Conservation (phyloP, 1,140 invertebrate genomes). For the Antheraea mylitta region DNA sequence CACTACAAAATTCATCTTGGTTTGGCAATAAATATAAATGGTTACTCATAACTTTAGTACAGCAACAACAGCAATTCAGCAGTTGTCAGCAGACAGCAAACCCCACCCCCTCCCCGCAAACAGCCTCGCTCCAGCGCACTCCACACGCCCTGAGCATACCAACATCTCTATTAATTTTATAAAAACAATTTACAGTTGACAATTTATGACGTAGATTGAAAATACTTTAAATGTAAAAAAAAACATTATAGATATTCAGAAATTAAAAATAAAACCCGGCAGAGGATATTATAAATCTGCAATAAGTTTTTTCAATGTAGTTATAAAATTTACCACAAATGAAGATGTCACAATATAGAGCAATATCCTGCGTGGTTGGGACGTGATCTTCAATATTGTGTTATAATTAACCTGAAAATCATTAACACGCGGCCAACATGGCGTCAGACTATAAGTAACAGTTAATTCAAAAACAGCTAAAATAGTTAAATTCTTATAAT, state of each 20-base stretch:
- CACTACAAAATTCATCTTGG: constrained; percentile 42
- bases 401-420: constrained; percentile 58
- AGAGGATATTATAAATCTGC: background rate
- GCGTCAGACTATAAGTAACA: constrained; percentile 32
- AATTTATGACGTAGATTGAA: background rate
- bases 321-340: constrained; percentile 54
- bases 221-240: background rate
- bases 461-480: background rate
- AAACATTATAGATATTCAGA: background rate
- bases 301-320: background rate
- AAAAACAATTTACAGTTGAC: constrained; percentile 10
- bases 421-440: constrained; percentile 41
- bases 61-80: constrained; percentile 74
- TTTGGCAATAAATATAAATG: constrained; percentile 73
- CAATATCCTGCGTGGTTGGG: constrained; percentile 47
- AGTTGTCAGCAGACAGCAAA: constrained; percentile 71
- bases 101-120: constrained; percentile 61
- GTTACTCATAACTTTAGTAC: constrained; percentile 76
- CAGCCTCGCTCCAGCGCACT: constrained; percentile 59
- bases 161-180: constrained; percentile 65
- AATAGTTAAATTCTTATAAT: background rate
- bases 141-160: constrained; percentile 74
- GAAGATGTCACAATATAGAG: constrained; percentile 60
- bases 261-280: background rate
- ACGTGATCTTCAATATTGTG: constrained; percentile 54